These are phyloP conservation scores for Merops nubicus DNA, from an alignment of 2,113 vertebrate genomes.

Conservation along the genomic window DNA sequence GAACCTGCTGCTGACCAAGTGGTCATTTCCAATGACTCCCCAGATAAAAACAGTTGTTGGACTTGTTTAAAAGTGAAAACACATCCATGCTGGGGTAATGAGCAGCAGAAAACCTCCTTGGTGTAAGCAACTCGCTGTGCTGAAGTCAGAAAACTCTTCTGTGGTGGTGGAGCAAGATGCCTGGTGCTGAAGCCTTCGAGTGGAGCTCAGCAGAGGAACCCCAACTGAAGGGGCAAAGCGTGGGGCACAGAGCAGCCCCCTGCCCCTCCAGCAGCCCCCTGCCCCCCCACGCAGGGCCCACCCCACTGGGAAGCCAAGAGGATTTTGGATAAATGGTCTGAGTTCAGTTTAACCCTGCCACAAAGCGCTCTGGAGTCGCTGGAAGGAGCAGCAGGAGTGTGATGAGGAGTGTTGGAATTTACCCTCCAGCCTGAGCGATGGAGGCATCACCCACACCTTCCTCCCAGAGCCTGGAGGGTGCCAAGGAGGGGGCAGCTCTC, in stretches of 20 bases:
- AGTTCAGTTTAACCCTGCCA: accelerated
- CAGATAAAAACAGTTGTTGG: too few species aligned
- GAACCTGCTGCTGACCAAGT: neutral
- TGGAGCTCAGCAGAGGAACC: neutral
- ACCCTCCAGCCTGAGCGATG: neutral
- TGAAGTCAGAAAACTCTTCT: neutral
- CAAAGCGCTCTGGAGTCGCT: neutral
- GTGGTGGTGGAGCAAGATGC: accelerated
- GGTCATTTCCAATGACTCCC: neutral
- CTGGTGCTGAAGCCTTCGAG: neutral
- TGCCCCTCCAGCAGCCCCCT: neutral
- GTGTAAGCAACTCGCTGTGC: neutral
- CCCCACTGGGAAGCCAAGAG: neutral
- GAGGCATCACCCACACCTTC: accelerated
- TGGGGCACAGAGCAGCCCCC: accelerated
- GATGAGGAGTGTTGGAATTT: neutral
- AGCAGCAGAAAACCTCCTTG: neutral
- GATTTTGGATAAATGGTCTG: accelerated
- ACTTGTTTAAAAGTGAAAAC: neutral
- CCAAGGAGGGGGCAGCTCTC: neutral
- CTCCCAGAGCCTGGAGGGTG: accelerated
- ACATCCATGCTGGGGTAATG: accelerated
- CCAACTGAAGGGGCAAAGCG: accelerated
- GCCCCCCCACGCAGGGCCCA: accelerated
- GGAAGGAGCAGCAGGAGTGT: neutral